Conservation (phyloP, 2,113 vertebrate species). For the Anarrhichthys ocellatus region DNA sequence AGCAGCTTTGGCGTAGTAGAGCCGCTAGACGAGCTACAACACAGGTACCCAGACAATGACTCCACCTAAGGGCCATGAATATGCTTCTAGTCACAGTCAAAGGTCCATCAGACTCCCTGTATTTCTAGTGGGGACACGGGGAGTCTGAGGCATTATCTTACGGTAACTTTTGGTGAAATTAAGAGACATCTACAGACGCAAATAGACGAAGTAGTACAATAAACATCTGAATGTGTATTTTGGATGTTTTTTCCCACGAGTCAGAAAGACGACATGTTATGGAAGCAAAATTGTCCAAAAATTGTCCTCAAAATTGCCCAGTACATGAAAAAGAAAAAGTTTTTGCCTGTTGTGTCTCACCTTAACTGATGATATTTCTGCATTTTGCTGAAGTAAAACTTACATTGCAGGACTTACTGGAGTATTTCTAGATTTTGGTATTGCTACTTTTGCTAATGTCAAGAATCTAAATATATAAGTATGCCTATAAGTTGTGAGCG, state of each 20-base stretch:
- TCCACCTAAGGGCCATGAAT: background rate
- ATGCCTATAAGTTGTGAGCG: too few species aligned
- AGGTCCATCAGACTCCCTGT: background rate
- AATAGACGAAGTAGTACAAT: background rate
- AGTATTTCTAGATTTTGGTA: too few species aligned
- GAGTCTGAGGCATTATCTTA: background rate
- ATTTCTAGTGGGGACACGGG: background rate
- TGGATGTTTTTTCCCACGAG: background rate
- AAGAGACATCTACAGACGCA: background rate
- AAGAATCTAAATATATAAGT: too few species aligned
- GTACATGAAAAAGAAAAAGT: too few species aligned
- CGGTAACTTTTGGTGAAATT: background rate
- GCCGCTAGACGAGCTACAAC: background rate
- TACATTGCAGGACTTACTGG: too few species aligned
- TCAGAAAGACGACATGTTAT: background rate
- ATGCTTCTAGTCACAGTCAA: background rate
- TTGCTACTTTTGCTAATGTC: too few species aligned
- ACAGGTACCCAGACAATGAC: background rate
- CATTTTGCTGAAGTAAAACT: too few species aligned
- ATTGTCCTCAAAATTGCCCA: too few species aligned
- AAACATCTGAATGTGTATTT: background rate
- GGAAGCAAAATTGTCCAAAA: background rate
- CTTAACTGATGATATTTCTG: too few species aligned
- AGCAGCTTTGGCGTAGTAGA: background rate
- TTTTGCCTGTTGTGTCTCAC: too few species aligned